These are phyloP conservation scores for Ectemnius cavifrons DNA, from an alignment of 2,888 invertebrate species.

Conservation along the genomic window DNA sequence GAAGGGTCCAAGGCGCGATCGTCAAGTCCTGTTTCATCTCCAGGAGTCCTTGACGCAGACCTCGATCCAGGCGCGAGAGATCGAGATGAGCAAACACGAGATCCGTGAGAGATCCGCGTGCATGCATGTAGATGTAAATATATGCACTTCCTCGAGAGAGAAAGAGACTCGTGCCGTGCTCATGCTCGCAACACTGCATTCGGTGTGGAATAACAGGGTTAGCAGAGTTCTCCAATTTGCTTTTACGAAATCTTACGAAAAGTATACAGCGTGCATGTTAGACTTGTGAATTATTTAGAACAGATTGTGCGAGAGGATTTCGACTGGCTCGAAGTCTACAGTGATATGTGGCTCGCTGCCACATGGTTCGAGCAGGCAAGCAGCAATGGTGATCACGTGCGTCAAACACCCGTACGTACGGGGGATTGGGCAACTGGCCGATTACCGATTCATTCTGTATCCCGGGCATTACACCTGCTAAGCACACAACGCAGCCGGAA, in stretches of 20 bases:
- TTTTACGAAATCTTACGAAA: too few species aligned
- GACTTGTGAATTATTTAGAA: too few species aligned
- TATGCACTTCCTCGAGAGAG: conserved; percentile 28
- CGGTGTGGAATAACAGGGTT: background rate
- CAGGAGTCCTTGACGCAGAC: conserved; percentile 60
- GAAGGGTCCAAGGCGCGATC: conserved; percentile 19
- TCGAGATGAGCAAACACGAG: conserved; percentile 58
- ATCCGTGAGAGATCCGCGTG: conserved; percentile 57
- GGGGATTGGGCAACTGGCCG: background rate
- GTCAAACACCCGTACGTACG: background rate
- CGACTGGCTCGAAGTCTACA: too few species aligned
- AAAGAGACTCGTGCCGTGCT: conserved; percentile 15
- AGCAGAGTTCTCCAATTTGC: too few species aligned
- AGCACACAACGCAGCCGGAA: background rate
- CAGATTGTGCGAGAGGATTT: too few species aligned
- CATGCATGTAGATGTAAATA: conserved; percentile 14
- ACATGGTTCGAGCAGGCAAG: too few species aligned
- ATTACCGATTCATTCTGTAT: conserved; percentile 7
- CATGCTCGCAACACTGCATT: background rate
- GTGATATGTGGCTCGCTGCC: too few species aligned
- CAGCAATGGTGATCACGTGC: too few species aligned
- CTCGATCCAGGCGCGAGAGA: conserved; percentile 51
- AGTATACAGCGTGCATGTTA: too few species aligned
- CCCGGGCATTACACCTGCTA: conserved; percentile 3
- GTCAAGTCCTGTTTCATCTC: conserved; percentile 40